phyloP scores from a whole-genome alignment of 1,140 invertebrate genomes.

The Leptopilina boulardi region DNA sequence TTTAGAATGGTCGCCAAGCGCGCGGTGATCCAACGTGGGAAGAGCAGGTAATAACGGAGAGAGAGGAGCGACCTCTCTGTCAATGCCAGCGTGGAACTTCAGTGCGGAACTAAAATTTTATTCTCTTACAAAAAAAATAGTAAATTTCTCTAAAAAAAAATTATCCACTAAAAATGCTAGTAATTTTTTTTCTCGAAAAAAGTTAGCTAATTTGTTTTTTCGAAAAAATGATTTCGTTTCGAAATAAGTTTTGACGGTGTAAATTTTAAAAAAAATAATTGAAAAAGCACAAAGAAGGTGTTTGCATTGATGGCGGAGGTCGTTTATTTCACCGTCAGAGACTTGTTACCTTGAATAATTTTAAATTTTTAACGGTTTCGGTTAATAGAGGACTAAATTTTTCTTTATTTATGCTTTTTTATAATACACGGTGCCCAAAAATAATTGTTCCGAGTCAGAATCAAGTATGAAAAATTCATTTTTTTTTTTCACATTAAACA shows the following conservation, averaged over 20 bases:
- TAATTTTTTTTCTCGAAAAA: too few species aligned
- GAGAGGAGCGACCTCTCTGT: conserved; percentile 73
- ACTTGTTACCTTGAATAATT: conserved; percentile 74
- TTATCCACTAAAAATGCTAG: too few species aligned
- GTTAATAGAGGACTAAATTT: conserved; percentile 21
- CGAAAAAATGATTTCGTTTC: too few species aligned
- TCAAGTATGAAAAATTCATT: conserved; percentile 9
- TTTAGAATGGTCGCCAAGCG: conserved; percentile 42
- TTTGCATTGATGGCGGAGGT: conserved; percentile 73
- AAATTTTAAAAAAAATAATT: background rate
- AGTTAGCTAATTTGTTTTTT: too few species aligned
- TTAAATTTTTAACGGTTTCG: conserved; percentile 40
- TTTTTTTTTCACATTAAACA: conserved; percentile 23
- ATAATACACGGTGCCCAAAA: conserved; percentile 22
- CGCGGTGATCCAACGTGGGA: conserved; percentile 69
- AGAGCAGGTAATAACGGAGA: conserved; percentile 72
- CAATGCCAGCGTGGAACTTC: conserved; percentile 67
- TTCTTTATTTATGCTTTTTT: conserved; percentile 33
- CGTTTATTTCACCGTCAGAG: conserved; percentile 72
- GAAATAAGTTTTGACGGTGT: too few species aligned
- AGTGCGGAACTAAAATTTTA: conserved; percentile 5
- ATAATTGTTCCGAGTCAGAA: background rate
- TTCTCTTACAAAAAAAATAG: conserved; percentile 35
- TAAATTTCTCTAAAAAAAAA: conserved; percentile 12
- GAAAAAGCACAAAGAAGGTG: conserved; percentile 49